phyloP scores from a whole-genome alignment of 2,888 invertebrate genomes.

The Drosophila neonasuta region DNA sequence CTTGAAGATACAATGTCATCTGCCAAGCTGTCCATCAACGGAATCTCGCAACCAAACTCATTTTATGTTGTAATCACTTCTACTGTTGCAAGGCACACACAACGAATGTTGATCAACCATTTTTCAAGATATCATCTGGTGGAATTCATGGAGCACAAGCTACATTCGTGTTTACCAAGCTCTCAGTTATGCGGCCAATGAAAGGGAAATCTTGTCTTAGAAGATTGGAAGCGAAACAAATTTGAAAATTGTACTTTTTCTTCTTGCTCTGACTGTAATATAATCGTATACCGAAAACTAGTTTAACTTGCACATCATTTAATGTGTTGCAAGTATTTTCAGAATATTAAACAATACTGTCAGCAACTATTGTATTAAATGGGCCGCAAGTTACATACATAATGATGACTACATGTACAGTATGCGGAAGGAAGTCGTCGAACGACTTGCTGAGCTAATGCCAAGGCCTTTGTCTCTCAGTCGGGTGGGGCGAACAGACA shows the following conservation, averaged over 20 bases:
- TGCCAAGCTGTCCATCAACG: background rate
- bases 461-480: conserved; percentile 32
- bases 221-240: background rate
- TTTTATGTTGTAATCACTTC: conserved; percentile 25
- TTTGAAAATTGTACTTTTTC: background rate
- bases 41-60: conserved; percentile 6
- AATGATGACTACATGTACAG: conserved; percentile 6
- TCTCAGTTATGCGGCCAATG: conserved; percentile 7
- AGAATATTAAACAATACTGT: background rate
- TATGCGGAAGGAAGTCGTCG: conserved; percentile 43
- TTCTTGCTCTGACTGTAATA: background rate
- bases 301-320: background rate
- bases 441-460: conserved; percentile 14
- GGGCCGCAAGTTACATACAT: conserved; percentile 5
- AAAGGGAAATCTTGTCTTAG: conserved; percentile 24
- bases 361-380: conserved; percentile 2
- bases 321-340: background rate
- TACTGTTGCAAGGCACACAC: conserved; percentile 18
- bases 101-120: conserved; percentile 33
- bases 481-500: background rate
- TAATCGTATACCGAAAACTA: background rate
- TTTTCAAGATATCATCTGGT: conserved; percentile 12
- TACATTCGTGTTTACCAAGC: background rate
- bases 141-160: conserved; percentile 12
- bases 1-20: background rate